Conservation (phyloP, 2,888 invertebrate species). For the Dinocampus coccinellae region DNA sequence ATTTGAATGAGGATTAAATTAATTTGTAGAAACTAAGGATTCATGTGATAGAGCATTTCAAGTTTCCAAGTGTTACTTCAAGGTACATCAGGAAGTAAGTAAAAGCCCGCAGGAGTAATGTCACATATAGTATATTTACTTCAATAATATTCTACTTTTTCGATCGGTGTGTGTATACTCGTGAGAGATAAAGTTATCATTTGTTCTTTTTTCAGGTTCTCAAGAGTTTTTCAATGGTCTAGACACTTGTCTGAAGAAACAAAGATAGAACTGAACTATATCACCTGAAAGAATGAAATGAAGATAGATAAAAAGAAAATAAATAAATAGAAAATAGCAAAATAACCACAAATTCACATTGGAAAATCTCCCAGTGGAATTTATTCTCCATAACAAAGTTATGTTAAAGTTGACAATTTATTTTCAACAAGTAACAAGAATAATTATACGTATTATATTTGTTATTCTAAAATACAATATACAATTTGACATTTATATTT, state of each 20-base stretch:
- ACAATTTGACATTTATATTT: background rate
- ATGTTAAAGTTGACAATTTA: background rate
- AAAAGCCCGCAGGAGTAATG: slow-evolving; percentile 1
- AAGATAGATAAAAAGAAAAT: slow-evolving; percentile 36
- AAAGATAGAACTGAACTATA: background rate
- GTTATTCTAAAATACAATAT: background rate
- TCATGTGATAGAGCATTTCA: slow-evolving; percentile 59
- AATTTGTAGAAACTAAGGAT: slow-evolving; percentile 50
- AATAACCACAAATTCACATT: slow-evolving; percentile 20
- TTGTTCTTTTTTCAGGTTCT: slow-evolving; percentile 48
- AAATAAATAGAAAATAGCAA: too few species aligned
- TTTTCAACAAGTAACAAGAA: background rate
- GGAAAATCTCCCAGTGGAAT: background rate
- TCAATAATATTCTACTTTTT: slow-evolving; percentile 12
- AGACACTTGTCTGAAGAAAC: slow-evolving; percentile 14
- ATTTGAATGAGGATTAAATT: background rate
- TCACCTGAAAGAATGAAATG: background rate
- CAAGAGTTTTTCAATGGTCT: slow-evolving; percentile 49
- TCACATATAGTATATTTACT: background rate
- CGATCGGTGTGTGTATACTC: slow-evolving; percentile 1
- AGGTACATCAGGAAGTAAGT: slow-evolving; percentile 55
- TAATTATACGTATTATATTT: background rate
- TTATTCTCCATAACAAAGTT: background rate
- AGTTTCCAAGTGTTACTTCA: slow-evolving; percentile 57
- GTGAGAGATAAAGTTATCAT: background rate